Evolutionary conservation across 2,113 vertebrate genomes (phyloP).

Genomic region (Tauraco erythrolophus): DNA sequence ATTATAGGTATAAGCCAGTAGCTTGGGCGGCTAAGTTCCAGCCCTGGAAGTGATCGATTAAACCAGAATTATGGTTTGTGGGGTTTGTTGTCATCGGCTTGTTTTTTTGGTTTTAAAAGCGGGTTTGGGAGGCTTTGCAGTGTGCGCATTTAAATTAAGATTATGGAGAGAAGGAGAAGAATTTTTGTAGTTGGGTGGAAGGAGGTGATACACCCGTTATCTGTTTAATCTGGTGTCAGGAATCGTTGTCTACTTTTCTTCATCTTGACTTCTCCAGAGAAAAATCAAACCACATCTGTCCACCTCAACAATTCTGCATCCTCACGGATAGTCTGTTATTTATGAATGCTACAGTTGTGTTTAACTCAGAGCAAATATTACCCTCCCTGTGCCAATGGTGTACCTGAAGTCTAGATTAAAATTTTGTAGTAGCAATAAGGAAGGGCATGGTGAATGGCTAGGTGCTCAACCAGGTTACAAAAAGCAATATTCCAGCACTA

Average conservation of each 20-base stretch:
- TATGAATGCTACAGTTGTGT: background rate
- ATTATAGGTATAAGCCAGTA: slow-evolving; percentile 6
- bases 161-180: background rate
- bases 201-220: background rate
- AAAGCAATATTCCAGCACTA: background rate
- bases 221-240: background rate
- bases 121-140: background rate
- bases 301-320: background rate
- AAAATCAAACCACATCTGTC: slow-evolving; percentile 21
- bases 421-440: background rate
- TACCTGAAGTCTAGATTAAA: background rate
- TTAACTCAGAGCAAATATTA: background rate
- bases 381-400: background rate
- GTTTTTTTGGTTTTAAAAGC: background rate
- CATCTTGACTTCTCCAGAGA: background rate
- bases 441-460: background rate
- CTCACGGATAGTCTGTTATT: background rate
- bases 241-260: background rate
- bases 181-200: background rate
- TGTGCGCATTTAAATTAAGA: background rate
- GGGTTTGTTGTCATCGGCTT: background rate
- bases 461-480: background rate
- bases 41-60: background rate
- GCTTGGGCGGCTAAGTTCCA: background rate
- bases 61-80: background rate